Evolutionary conservation across 1,140 invertebrate genomes (phyloP), one percentile per base, ranked within the genome.

Genomic region (Gonioctena quinquepunctata): DNA sequence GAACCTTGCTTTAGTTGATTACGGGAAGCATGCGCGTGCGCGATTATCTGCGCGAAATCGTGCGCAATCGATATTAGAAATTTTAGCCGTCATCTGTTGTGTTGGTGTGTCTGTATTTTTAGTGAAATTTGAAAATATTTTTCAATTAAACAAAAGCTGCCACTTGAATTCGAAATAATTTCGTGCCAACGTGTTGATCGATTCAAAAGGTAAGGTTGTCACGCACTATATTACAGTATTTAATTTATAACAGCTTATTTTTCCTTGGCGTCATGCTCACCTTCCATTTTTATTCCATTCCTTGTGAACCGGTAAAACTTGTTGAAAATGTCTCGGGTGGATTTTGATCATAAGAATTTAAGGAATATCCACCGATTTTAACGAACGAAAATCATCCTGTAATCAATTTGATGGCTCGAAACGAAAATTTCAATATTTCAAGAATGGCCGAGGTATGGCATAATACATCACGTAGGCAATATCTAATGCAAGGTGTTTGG

Each of bases 41-140:
- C 50, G 50, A n/a, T 16, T 1, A 59, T 23, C 11, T 59, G 56
- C 56, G 56, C 25, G 2, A 59, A 26, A 18, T 25, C 11, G 25
- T 59, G 56, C 56, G 56, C 56, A 59, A 59, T 59, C 56, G 56
- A 59, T 25, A 59, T n/a, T 16, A 59, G 25, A 59, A 59, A 26
- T 16, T 59, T 28, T 26, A 59, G 21, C 56, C 56, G 56, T 59
- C 56, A 59, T 59, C 56, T 59, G 56, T 59, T 59, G 56, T 59
- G 56, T 59, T 59, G 56, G 56, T 59, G 56, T 59, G 56, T 28
- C 56, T 59, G 16, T 59, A 59, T 59, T 59, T 59, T 42, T 59
- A 25, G 56, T 25, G 56, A 26, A 59, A 16, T 59, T 59, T 26
- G 22, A 22, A 59, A 26, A 25, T 23, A 59, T 25, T 59, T 26